These are phyloP conservation scores for Pseudomyrmex concolor DNA, from an alignment of 1,140 invertebrate genomes.

Conservation along the genomic window DNA sequence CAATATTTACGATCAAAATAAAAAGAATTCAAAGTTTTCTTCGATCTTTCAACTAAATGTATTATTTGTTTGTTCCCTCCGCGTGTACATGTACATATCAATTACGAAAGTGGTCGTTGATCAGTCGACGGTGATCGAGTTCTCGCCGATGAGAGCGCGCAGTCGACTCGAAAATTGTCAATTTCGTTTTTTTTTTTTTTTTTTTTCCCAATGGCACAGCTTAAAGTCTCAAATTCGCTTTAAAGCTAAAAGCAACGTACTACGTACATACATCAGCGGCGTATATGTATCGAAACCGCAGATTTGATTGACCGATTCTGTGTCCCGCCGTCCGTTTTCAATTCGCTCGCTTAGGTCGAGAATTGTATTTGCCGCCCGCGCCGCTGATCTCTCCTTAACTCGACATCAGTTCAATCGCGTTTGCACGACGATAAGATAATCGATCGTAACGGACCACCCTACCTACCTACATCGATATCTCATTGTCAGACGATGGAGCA, in stretches of 20 bases:
- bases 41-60: no score
- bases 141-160: no score
- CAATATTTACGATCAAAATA: neutral
- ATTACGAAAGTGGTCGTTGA: neutral
- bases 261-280: neutral
- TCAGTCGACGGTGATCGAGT: neutral
- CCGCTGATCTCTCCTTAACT: conserved; percentile 28
- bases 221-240: neutral
- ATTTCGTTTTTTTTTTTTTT: conserved; percentile 8
- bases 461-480: no score
- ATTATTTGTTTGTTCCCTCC: no score
- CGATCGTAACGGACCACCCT: neutral
- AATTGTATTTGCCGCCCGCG: neutral
- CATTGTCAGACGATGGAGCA: conserved; percentile 19
- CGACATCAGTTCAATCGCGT: conserved; percentile 22
- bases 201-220: neutral
- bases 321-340: conserved; percentile 27
- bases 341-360: neutral
- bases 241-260: neutral
- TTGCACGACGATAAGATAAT: conserved; percentile 52
- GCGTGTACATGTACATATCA: no score
- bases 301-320: conserved; percentile 41
- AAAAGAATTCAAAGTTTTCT: no score
- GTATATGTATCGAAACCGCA: conserved; percentile 20
- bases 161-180: conserved; percentile 31